Conservation (phyloP, 2,113 vertebrate species). For the Anser cygnoides region DNA sequence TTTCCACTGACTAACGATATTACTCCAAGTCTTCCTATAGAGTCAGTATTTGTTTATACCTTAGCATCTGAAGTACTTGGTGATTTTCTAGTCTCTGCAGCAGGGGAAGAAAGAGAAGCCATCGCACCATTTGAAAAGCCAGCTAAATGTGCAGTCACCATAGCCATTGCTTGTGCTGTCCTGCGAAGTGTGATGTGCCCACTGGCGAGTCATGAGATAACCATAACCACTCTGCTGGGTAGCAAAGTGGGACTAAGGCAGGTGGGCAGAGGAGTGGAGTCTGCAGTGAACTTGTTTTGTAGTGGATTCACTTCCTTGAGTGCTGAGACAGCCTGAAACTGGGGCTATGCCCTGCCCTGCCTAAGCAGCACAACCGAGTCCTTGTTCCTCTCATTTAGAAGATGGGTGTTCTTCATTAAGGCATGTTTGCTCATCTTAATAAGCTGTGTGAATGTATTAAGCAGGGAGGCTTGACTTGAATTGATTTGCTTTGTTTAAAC, state of each 20-base stretch:
- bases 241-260: neutral
- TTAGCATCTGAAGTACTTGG: neutral
- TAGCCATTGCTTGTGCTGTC: neutral
- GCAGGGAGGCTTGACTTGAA: conserved; percentile 39
- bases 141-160: neutral
- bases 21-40: neutral
- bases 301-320: neutral
- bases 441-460: conserved; percentile 54
- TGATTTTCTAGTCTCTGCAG: neutral
- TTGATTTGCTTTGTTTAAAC: conserved; percentile 70
- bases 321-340: neutral
- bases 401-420: conserved; percentile 62
- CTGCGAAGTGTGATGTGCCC: neutral
- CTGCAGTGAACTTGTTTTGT: neutral
- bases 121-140: neutral
- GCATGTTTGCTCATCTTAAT: conserved; percentile 57
- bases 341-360: neutral
- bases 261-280: neutral
- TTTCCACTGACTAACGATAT: neutral
- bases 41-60: neutral
- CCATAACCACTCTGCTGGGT: neutral
- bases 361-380: neutral
- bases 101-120: neutral
- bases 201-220: neutral
- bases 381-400: conserved; percentile 36